Evolutionary conservation across 2,888 invertebrate species (phyloP), one percentile per base, ranked within the genome.

Genomic region (Ormyrus labotus): DNA sequence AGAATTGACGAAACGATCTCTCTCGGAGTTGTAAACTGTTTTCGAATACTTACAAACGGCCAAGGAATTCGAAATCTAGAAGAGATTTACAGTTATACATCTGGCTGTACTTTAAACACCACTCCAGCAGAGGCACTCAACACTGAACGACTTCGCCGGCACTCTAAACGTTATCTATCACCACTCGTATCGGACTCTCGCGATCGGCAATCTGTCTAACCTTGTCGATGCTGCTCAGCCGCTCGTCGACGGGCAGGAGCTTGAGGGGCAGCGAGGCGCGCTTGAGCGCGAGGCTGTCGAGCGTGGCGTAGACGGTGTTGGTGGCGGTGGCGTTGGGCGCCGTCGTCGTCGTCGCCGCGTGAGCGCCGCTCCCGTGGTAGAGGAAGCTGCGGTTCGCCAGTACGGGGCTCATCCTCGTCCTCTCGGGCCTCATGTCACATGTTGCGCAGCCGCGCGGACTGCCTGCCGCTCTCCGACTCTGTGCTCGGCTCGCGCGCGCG

Each of bases 251-350:
- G 47, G 89, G 89, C 51, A 88, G 83, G 78, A 90, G 82, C 68
- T 86, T 86, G 50, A 90, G 78, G 45, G 90, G 90, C 68, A 90
- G 78, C 48, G 86, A 87, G 6, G 88, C 84, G 61, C 87, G 85
- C 70, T 87, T 88, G 57, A 90, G 79, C 19, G 90, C 90, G 71
- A 90, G 83, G 78, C 89, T 88, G 81, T 90, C 90, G 11, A 90
- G 84, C 9, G 89, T 90, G 13, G 87, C 87, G 83, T 89, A 88
- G 47, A 87, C 84, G 13, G 87, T 74, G 71, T 84, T 87, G n/a
- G 86, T 85, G 11, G 45, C 11, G 50, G 50, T 3, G 58, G 58
- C 84, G 13, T 87, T 51, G 19, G 81, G 65, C 7, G 82, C 4
- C 34, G 2, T 34, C 3, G 34, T 4, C 34, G 34, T 0, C 34